Evolutionary conservation across 1,140 invertebrate species (phyloP).

Genomic region (Brachionus angularis): DNA sequence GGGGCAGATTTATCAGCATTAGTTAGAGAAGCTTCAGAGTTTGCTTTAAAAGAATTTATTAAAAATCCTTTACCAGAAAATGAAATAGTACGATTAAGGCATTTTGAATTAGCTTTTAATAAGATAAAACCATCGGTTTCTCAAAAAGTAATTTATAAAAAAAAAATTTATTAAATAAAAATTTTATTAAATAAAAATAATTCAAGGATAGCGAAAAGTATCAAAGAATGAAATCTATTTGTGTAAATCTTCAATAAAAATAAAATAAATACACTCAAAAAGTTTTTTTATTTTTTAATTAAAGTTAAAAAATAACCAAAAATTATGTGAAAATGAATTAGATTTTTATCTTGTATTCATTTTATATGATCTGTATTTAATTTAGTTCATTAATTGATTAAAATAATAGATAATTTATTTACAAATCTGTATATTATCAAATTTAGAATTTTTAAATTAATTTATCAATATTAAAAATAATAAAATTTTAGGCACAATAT

Average conservation of each 20-base stretch:
- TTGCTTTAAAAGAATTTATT: constrained; percentile 67
- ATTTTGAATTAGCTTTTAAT: constrained; percentile 65
- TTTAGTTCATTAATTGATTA: too few species aligned
- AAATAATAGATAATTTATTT: too few species aligned
- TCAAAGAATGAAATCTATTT: constrained; percentile 38
- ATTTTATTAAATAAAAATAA: background rate
- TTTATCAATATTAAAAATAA: too few species aligned
- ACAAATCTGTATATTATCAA: too few species aligned
- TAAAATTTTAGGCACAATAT: too few species aligned
- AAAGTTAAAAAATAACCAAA: too few species aligned
- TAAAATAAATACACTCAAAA: too few species aligned
- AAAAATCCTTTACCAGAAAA: constrained; percentile 38
- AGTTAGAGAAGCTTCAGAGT: constrained; percentile 73
- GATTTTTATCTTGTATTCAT: too few species aligned
- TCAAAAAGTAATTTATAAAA: constrained; percentile 61
- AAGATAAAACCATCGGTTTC: constrained; percentile 77
- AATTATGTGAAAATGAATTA: too few species aligned
- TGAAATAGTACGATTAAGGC: constrained; percentile 59
- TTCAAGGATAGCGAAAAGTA: constrained; percentile 36
- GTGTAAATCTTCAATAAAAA: background rate
- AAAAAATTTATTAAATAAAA: background rate
- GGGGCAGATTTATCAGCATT: constrained; percentile 86
- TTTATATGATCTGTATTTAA: too few species aligned
- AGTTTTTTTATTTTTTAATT: too few species aligned
- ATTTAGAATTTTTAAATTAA: too few species aligned